phyloP scores from a whole-genome alignment of 53 echinoderm and acorn worm species.

The Actinopyga echinites region DNA sequence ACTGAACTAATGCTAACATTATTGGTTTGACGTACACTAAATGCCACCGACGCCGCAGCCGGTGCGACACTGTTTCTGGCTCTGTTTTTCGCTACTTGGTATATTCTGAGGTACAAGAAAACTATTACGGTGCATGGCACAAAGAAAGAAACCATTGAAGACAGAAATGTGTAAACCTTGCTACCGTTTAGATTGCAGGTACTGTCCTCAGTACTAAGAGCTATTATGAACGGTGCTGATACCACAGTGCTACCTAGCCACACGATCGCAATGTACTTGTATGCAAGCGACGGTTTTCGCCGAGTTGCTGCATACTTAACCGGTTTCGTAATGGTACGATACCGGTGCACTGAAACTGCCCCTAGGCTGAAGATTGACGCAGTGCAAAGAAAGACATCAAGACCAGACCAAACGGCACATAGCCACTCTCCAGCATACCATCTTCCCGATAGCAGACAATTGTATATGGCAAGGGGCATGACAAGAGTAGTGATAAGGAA shows the following conservation, averaged over 20 bases:
- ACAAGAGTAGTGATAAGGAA: neutral
- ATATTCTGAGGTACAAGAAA: neutral
- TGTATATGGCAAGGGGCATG: slow-evolving; percentile 24
- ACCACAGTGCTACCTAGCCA: neutral
- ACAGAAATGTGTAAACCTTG: neutral
- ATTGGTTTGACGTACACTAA: too few species aligned
- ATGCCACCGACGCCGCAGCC: neutral
- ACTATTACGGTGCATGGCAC: neutral
- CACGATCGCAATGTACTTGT: neutral
- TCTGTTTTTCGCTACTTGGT: slow-evolving; percentile 1
- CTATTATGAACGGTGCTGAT: neutral
- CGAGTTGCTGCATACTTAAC: neutral
- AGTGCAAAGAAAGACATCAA: slow-evolving; percentile 27
- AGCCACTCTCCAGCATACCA: neutral
- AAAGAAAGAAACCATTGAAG: neutral
- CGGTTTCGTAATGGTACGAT: slow-evolving; percentile 13
- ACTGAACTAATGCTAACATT: too few species aligned
- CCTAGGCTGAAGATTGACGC: slow-evolving; percentile 10
- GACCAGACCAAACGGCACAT: neutral
- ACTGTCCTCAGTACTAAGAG: neutral
- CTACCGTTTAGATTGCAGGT: neutral
- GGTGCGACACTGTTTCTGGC: neutral
- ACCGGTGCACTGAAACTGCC: neutral
- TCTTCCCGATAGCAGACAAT: neutral
- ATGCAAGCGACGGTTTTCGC: neutral